These are phyloP conservation scores for Basileuterus tristriatus DNA, from an alignment of 2,797 vertebrate species.

Conservation along the genomic window DNA sequence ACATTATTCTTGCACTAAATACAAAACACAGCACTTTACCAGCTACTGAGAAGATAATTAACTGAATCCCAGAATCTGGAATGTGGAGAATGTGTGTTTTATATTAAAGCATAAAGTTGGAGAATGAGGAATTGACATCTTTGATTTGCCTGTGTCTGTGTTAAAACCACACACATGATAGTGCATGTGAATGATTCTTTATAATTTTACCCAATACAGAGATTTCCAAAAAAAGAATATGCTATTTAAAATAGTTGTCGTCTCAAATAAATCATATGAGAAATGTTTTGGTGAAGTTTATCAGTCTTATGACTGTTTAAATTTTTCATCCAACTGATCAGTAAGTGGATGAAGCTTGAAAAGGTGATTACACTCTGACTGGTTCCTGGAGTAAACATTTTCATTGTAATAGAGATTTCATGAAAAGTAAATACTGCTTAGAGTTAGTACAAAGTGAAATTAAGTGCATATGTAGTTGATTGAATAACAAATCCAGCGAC, in stretches of 20 bases:
- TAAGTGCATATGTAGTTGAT: conserved; percentile 33
- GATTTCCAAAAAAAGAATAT: not conserved
- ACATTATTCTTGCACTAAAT: not conserved
- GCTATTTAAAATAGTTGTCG: not conserved
- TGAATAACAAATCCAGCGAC: conserved; percentile 10
- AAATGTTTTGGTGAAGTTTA: not conserved
- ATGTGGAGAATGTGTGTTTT: not conserved
- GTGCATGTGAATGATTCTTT: not conserved
- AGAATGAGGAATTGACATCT: not conserved
- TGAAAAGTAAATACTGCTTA: not conserved
- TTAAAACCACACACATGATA: not conserved
- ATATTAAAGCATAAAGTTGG: not conserved
- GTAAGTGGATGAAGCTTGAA: conserved; percentile 43
- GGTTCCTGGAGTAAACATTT: not conserved
- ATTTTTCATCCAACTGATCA: conserved; percentile 42
- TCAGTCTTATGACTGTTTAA: not conserved
- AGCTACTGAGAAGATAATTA: not conserved
- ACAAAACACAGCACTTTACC: not conserved
- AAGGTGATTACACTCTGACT: not conserved
- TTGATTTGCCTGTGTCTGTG: not conserved
- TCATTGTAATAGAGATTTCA: not conserved
- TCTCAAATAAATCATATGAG: not conserved
- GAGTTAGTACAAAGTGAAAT: conserved; percentile 27
- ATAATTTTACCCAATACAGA: not conserved
- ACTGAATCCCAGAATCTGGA: not conserved